phyloP scores from a whole-genome alignment of 2,797 vertebrate species.

The Aselliscus stoliczkanus region DNA sequence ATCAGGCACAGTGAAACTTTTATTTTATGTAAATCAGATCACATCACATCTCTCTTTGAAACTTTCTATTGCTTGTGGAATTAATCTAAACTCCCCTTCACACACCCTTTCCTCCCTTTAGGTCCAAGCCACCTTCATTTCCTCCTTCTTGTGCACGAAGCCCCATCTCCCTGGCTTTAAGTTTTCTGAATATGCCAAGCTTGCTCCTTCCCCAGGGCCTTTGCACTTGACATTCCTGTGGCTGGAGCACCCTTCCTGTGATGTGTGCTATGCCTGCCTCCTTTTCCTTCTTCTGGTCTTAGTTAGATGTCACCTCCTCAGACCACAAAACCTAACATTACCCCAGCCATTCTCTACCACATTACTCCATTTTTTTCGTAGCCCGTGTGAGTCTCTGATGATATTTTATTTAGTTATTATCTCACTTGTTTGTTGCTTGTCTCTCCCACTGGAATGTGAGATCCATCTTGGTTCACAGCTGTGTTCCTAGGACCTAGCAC shows the following conservation, averaged over 20 bases:
- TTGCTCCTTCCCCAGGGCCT: neutral
- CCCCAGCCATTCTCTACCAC: neutral
- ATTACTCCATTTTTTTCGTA: neutral
- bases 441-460: neutral
- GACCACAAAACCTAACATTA: neutral
- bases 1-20: neutral
- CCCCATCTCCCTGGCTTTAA: neutral
- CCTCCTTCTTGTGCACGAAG: neutral
- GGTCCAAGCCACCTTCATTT: neutral
- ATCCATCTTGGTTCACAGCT: neutral
- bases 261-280: neutral
- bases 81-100: neutral
- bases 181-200: neutral
- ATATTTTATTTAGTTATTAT: neutral
- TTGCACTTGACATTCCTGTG: neutral
- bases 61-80: neutral
- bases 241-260: neutral
- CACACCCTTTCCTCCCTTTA: too few species aligned
- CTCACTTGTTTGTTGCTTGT: neutral
- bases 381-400: neutral
- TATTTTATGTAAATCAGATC: neutral
- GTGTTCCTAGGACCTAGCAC: neutral
- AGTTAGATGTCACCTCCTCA: neutral
- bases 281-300: neutral
- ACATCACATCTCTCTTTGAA: neutral